phyloP scores from a whole-genome alignment of 2,797 vertebrate species.

The Rhinophrynus dorsalis region DNA sequence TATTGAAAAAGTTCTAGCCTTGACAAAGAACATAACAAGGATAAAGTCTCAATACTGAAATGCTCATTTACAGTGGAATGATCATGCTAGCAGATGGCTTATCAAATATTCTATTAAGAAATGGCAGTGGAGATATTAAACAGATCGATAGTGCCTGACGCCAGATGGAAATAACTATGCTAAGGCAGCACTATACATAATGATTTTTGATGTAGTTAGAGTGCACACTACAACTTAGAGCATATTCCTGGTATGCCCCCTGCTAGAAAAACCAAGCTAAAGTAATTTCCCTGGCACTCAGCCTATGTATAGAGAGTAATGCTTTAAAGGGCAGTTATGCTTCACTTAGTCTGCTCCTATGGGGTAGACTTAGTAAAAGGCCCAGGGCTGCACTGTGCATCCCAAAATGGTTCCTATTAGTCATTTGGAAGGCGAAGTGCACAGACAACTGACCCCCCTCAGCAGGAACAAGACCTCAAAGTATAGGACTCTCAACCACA shows the following conservation, averaged over 20 bases:
- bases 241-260: conserved; percentile 18
- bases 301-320: neutral
- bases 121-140: conserved; percentile 42
- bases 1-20: too few relatives aligned
- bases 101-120: conserved; percentile 49
- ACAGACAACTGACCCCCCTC: too few relatives aligned
- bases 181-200: conserved; percentile 23
- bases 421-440: too few relatives aligned
- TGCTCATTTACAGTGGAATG: conserved; percentile 19
- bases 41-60: conserved; percentile 8
- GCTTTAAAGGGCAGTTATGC: too few relatives aligned
- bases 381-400: too few relatives aligned
- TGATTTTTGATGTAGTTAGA: conserved; percentile 30
- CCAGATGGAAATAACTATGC: conserved; percentile 45
- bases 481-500: too few relatives aligned
- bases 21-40: conserved; percentile 17
- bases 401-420: too few relatives aligned
- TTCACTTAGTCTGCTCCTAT: too few relatives aligned
- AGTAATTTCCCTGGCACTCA: neutral
- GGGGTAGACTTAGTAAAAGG: too few relatives aligned
- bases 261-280: neutral
- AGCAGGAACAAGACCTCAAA: too few relatives aligned
- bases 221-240: neutral
- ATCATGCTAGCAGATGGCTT: conserved; percentile 43
- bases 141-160: conserved; percentile 41